Evolutionary conservation across 2,888 invertebrate species (phyloP), one percentile per base, ranked within the genome.

Genomic region (Amiota mariae): DNA sequence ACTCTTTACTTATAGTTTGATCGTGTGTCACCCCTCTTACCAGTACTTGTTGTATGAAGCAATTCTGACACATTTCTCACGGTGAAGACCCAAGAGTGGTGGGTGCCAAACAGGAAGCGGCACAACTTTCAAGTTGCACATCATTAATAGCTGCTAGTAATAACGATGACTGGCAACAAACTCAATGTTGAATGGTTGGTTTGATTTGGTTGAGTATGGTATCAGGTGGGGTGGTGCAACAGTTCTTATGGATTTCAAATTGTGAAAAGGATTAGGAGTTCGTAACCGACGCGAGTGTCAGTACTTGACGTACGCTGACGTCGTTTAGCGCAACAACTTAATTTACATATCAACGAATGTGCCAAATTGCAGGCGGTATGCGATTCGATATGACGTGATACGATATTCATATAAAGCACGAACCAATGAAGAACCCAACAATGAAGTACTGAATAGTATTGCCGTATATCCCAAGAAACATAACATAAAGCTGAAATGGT

Each of bases 311-410:
- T 67, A 67, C 67, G 67, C 51, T 70, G 63, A 46, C 85, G 84
- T 85, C 87, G 85, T 87, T 87, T 87, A 88, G 87, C 85, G 87
- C 88, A 87, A 87, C 88, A 87, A 87, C 87, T 87, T 86, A 88
- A 88, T 87, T 88, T 87, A 82, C 87, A 87, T 87, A 87, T 87
- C 87, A 83, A 82, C 82, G 81, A 82, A 77, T 79, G 75, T 82
- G 81, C 87, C 88, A 87, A 88, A 87, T 88, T 88, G 88, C 87
- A 88, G 77, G 80, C 86, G 86, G 83, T 87, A 87, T 88, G 87
- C 87, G 85, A 87, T 84, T 84, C 78, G 24, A 24, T 24, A 24
- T 24, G 24, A 24, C 24, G 24, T 24, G 24, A 24, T 24, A 24
- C 24, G 77, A 76, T 57, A 61, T 71, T 57, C 57, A 61, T 59